A percentile compares a stretch with the other conserved stretches of the same genome.
Conservation (phyloP, 2,888 invertebrate genomes). For the Ellobium chinense region DNA sequence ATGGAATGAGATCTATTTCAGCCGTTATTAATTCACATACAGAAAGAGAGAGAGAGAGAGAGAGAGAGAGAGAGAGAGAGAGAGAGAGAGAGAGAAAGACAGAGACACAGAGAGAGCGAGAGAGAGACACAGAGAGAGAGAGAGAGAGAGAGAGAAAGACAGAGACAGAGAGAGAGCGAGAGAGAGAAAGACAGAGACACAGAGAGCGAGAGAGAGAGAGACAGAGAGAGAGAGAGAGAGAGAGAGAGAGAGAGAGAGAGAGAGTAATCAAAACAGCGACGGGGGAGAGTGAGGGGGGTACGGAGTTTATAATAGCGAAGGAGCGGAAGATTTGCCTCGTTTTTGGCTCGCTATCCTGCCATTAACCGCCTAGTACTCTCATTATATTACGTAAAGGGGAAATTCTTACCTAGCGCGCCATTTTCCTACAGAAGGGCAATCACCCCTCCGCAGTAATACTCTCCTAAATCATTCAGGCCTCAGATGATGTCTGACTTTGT, state of each 20-base stretch:
- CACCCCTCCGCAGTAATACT: too few relatives aligned
- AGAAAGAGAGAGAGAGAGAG: not conserved
- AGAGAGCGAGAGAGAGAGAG: constrained; percentile 27
- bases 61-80: constrained; percentile 20
- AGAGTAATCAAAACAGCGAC: too few relatives aligned
- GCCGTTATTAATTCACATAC: too few relatives aligned
- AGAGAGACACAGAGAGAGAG: not conserved
- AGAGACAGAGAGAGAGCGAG: constrained; percentile 21
- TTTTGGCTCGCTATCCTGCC: too few relatives aligned
- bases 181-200: constrained; percentile 16
- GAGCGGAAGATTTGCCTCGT: too few relatives aligned
- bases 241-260: constrained; percentile 38
- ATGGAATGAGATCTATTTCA: too few relatives aligned
- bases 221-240: not conserved
- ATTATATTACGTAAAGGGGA: too few relatives aligned
- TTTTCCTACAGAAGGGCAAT: too few relatives aligned
- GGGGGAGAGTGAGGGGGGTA: constrained; percentile 6
- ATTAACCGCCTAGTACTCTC: too few relatives aligned
- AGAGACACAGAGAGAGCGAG: constrained; percentile 6
- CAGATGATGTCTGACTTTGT: too few relatives aligned
- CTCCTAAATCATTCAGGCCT: too few relatives aligned
- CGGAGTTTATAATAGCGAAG: not conserved
- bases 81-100: constrained; percentile 20
- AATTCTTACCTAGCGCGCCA: too few relatives aligned
- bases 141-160: constrained; percentile 23